Evolutionary conservation across 2,797 vertebrate species (phyloP).

Genomic region (Poliocrania exsul): DNA sequence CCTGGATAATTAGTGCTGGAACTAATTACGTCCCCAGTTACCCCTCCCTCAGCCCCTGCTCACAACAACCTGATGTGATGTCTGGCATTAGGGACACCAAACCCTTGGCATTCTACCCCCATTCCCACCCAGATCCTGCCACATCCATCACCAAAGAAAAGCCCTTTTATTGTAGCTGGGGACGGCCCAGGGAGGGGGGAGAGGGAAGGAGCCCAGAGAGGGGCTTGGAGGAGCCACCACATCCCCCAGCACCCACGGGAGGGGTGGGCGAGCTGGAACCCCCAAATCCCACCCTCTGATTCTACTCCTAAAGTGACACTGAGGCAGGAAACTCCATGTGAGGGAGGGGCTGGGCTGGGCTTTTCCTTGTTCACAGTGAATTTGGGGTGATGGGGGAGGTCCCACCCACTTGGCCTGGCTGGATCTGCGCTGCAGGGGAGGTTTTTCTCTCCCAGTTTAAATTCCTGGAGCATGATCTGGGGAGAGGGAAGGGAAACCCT

Average conservation of each 20-base stretch:
- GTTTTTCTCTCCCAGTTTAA: background rate
- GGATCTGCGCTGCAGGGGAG: background rate
- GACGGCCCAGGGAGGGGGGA: background rate
- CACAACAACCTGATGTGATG: rapidly evolving
- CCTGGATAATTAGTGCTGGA: background rate
- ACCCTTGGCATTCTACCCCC: background rate
- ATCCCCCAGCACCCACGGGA: background rate
- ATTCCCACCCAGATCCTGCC: background rate
- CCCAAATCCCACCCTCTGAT: rapidly evolving
- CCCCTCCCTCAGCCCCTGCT: background rate
- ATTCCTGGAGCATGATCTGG: rapidly evolving
- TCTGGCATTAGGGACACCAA: background rate
- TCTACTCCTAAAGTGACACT: background rate
- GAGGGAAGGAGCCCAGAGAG: background rate
- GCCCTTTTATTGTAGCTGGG: constrained; percentile 46
- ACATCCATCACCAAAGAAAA: constrained; percentile 29
- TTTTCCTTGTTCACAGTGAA: constrained; percentile 59
- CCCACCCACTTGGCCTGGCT: background rate
- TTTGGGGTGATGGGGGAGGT: background rate
- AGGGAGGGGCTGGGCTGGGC: background rate
- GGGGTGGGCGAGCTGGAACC: background rate
- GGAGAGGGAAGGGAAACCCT: background rate
- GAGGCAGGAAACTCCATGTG: background rate
- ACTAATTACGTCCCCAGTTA: background rate
- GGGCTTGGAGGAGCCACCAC: rapidly evolving